Base-by-base conservation (phyloP, 2,888 invertebrate genomes). In the Hypolimnas misippus region DNA sequence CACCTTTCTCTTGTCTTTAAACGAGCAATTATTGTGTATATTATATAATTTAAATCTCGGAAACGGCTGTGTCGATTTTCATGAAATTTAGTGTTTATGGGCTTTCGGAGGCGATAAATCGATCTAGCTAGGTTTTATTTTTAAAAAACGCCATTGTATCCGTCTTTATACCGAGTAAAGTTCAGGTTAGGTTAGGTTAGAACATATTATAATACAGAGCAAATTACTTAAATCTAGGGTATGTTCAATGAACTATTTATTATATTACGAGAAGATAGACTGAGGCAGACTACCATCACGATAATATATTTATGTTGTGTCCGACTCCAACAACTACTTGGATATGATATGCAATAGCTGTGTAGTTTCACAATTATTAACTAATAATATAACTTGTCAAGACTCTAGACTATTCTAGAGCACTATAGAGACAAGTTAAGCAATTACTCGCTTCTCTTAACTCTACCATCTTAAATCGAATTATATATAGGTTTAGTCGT, bases 381-480 rank as follows among this genome's bases (percentile, higher is more conserved):
- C 21, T 46, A 46, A 46, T 44, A 44, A 44, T 46, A 46, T 21
- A 46, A 46, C 44, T 46, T 46, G 44, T 46, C 21, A 46, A 46
- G 44, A 19, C 19, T 44, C 19, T 44, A 44, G n/a, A 21, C 21
- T 21, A 10, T 19, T 8, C 6, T 3, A 21, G 5, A 46, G 21
- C 44, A 21, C 19, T 21, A 12, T 1, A 46, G 12, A 12, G 44
- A 21, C 44, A 46, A 46, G 44, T 46, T 46, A 21, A 10, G 21
- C 12, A 46, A 46, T 46, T 42, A 17, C 42, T 21, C 44, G 21
- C 19, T 46, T 21, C 44, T 46, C 12, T 19, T 46, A 21, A 46
- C 44, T 46, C 17, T n/a, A 21, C 19, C 3, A 46, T 46, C 19
- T 46, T 17, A 19, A 5, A 46, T 46, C 17, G 44, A 46, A 46